Evolutionary conservation across 2,888 invertebrate genomes (phyloP).

Genomic region (Aleiodes alternator): DNA sequence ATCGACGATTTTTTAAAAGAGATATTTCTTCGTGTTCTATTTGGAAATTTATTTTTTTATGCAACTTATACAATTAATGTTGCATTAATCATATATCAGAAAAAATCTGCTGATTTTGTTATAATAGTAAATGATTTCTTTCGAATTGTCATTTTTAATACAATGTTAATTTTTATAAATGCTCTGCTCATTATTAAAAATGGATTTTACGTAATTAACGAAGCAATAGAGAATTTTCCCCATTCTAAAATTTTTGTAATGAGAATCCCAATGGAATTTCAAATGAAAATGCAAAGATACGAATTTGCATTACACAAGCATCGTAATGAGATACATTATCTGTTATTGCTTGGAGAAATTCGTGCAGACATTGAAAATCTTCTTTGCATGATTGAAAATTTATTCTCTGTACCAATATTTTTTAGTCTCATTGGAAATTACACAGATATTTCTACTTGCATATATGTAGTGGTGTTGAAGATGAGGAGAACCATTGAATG

Average conservation of each 20-base stretch:
- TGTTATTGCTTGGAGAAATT: background rate
- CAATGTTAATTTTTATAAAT: slow-evolving; percentile 18
- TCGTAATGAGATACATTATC: background rate
- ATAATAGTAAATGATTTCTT: background rate
- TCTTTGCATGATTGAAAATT: background rate
- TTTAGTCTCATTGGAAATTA: background rate
- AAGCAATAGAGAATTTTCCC: slow-evolving; percentile 26
- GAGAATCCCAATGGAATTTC: background rate
- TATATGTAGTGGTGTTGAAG: background rate
- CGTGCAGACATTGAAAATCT: background rate
- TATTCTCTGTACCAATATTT: background rate
- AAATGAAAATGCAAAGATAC: background rate
- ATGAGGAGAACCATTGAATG: background rate
- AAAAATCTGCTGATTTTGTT: no score
- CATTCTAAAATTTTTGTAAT: background rate
- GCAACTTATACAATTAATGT: no score
- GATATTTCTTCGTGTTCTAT: no score
- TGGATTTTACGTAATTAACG: slow-evolving; percentile 33
- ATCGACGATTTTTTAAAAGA: no score
- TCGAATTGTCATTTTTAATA: background rate
- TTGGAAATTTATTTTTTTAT: no score
- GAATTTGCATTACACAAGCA: background rate
- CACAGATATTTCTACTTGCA: background rate
- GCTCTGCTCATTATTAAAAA: slow-evolving; percentile 16
- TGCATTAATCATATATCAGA: no score